phyloP scores from a whole-genome alignment of 92 coral and sea anemone genomes.

The Porites evermanni region DNA sequence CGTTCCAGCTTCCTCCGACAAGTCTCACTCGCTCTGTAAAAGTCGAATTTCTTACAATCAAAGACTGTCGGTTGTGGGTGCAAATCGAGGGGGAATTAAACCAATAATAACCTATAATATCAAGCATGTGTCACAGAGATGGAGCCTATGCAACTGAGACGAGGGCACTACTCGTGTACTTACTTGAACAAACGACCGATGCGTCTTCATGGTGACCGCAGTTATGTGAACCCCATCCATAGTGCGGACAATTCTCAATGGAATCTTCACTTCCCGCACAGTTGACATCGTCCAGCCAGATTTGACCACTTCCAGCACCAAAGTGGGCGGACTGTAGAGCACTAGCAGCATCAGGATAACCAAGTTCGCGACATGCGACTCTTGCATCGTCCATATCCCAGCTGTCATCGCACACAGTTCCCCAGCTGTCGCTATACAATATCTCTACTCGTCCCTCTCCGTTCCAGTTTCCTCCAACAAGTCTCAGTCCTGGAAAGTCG shows the following conservation, averaged over 20 bases:
- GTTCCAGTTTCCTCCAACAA: neutral
- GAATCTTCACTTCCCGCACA: neutral
- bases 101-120: too few relatives aligned
- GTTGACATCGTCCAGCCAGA: neutral
- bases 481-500: neutral
- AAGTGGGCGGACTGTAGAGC: neutral
- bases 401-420: neutral
- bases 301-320: neutral
- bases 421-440: neutral
- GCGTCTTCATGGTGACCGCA: neutral
- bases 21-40: neutral
- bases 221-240: neutral
- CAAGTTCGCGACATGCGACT: neutral
- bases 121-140: too few relatives aligned
- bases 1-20: neutral
- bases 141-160: too few relatives aligned
- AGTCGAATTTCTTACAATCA: too few relatives aligned
- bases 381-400: neutral
- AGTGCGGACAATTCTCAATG: neutral
- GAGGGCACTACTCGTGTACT: neutral
- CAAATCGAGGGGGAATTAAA: neutral
- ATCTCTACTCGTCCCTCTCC: neutral
- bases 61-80: neutral
- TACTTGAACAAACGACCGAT: neutral
- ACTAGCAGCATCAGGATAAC: neutral